Conservation (phyloP, 2,888 invertebrate genomes). For the Lithophane semibrunnea region DNA sequence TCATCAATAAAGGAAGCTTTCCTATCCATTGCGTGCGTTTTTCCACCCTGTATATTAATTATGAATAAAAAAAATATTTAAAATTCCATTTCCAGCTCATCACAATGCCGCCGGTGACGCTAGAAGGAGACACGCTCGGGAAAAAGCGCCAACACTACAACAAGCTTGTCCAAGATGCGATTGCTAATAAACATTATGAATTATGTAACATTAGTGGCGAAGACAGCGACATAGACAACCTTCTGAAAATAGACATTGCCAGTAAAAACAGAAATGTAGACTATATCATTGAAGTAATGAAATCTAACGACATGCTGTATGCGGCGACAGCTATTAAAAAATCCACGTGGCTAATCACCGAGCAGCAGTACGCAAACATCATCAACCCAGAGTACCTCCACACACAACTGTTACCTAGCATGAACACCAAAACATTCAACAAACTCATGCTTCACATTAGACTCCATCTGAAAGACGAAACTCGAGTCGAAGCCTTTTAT, state of each 20-base stretch:
- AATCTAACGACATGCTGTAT: conserved; percentile 80
- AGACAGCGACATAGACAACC: conserved; percentile 75
- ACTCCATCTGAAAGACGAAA: conserved; percentile 77
- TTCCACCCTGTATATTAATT: neutral
- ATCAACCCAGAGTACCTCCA: conserved; percentile 81
- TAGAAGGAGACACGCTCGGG: conserved; percentile 71
- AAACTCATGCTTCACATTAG: conserved; percentile 80
- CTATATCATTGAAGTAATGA: conserved; percentile 77
- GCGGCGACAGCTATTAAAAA: conserved; percentile 80
- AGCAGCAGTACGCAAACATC: conserved; percentile 77
- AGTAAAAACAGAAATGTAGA: conserved; percentile 73
- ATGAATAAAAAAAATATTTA: neutral
- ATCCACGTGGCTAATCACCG: conserved; percentile 79
- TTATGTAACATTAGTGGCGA: conserved; percentile 66
- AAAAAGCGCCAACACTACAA: conserved; percentile 76
- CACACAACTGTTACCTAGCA: conserved; percentile 75
- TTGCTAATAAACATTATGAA: conserved; percentile 57
- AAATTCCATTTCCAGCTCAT: conserved; percentile 9
- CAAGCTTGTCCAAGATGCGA: conserved; percentile 69
- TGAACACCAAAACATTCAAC: conserved; percentile 78
- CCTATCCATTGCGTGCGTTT: neutral
- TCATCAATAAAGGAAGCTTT: neutral
- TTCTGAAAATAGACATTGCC: conserved; percentile 81
- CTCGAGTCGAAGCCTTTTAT: conserved; percentile 80
- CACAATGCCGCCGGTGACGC: conserved; percentile 68